phyloP scores from a whole-genome alignment of 2,797 vertebrate genomes.

The Platalea minor region DNA sequence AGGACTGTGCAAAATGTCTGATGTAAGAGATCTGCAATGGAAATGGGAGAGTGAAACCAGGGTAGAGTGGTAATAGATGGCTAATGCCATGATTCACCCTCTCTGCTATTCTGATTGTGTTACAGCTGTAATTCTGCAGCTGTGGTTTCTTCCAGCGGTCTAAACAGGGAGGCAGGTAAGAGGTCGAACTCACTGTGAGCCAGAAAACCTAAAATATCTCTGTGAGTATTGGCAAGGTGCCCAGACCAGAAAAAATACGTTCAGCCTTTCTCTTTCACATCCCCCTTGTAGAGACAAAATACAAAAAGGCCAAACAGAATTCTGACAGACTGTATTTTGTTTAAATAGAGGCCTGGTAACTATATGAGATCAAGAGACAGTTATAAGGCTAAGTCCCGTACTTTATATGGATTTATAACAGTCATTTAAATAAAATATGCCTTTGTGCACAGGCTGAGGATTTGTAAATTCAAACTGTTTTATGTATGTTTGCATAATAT shows the following conservation, averaged over 20 bases:
- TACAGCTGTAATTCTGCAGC: not conserved
- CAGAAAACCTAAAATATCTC: constrained; percentile 27
- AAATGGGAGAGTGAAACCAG: not conserved
- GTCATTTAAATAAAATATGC: not conserved
- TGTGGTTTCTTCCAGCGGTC: not conserved
- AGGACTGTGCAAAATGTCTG: not conserved
- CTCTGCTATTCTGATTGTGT: not conserved
- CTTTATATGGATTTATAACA: not conserved
- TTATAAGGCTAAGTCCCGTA: not conserved
- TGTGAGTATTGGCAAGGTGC: constrained; percentile 4
- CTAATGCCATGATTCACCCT: not conserved
- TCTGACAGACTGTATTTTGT: constrained; percentile 1
- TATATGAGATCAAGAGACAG: not conserved
- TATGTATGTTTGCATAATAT: not conserved
- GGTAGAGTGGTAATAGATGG: not conserved
- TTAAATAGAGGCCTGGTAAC: not conserved
- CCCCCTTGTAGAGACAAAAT: not conserved
- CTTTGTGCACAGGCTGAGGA: not conserved
- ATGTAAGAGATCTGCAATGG: not conserved
- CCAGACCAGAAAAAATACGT: not conserved
- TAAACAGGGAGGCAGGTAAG: constrained; percentile 19
- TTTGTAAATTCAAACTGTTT: not conserved
- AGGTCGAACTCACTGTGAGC: not conserved
- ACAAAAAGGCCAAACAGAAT: not conserved
- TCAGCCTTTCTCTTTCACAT: constrained; percentile 37